Evolutionary conservation across 1,140 invertebrate species (phyloP).

Genomic region (Micrasema minimum): DNA sequence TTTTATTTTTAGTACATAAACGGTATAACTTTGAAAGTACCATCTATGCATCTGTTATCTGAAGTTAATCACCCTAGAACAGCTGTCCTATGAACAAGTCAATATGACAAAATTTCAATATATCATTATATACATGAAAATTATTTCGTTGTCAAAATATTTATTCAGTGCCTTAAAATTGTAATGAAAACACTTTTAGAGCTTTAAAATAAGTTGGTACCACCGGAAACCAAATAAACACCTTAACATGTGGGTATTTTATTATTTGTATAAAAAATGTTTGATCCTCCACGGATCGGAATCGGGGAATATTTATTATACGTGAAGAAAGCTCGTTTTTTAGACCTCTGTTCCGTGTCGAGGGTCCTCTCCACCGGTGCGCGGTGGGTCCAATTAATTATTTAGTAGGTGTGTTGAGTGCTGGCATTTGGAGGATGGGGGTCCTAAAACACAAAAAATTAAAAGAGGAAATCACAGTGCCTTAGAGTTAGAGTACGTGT

Average conservation of each 20-base stretch:
- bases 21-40: too few relatives aligned
- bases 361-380: constrained; percentile 10
- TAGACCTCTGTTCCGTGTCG: constrained; percentile 28
- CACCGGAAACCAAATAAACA: constrained; percentile 22
- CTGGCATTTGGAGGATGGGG: constrained; percentile 18
- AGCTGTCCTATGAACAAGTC: too few relatives aligned
- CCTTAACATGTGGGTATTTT: background rate
- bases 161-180: too few relatives aligned
- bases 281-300: constrained; percentile 34
- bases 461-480: constrained; percentile 2
- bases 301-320: constrained; percentile 23
- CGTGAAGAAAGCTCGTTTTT: constrained; percentile 24
- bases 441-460: constrained; percentile 13
- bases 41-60: too few relatives aligned
- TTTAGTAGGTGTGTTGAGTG: constrained; percentile 6
- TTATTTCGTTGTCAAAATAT: too few relatives aligned
- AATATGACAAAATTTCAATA: too few relatives aligned
- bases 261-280: constrained; percentile 23
- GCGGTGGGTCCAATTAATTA: constrained; percentile 41
- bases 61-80: too few relatives aligned
- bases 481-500: too few relatives aligned
- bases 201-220: background rate
- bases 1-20: too few relatives aligned
- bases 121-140: too few relatives aligned
- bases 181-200: background rate